These are phyloP conservation scores for Ranitomeya variabilis DNA, from an alignment of 2,113 vertebrate genomes.

Conservation along the genomic window DNA sequence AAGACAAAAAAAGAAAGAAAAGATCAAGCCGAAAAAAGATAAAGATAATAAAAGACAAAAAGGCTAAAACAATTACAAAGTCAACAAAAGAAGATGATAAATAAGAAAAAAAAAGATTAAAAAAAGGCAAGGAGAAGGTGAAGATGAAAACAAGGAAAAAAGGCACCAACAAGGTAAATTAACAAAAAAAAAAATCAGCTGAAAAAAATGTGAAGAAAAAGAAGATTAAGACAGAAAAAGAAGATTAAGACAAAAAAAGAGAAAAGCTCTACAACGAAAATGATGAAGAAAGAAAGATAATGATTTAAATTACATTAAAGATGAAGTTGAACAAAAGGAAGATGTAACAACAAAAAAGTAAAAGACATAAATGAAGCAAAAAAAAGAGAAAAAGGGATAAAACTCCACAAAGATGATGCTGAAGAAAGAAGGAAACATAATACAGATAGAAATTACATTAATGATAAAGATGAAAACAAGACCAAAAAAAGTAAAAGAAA, in stretches of 20 bases:
- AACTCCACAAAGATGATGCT: not conserved
- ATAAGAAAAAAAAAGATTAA: not conserved
- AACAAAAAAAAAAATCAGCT: not conserved
- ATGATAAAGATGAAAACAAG: too few species aligned
- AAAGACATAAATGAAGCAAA: not conserved
- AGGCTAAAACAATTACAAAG: not conserved
- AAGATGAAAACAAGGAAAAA: not conserved
- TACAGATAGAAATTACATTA: too few species aligned
- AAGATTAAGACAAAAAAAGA: too few species aligned
- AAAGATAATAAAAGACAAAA: not conserved
- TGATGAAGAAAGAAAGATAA: too few species aligned
- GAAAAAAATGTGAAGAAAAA: too few species aligned
- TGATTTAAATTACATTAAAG: too few species aligned
- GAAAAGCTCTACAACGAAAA: too few species aligned
- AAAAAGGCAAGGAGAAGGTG: not conserved
- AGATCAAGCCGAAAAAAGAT: not conserved
- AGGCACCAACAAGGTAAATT: not conserved
- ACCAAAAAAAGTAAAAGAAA: too few species aligned
- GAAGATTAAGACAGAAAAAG: too few species aligned
- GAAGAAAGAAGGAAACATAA: not conserved
- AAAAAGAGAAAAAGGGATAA: not conserved
- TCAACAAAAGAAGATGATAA: not conserved
- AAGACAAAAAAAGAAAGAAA: not conserved
- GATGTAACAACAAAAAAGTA: too few species aligned
- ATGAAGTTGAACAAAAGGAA: too few species aligned